phyloP scores from a whole-genome alignment of 2,797 vertebrate species.

The Labroides dimidiatus region DNA sequence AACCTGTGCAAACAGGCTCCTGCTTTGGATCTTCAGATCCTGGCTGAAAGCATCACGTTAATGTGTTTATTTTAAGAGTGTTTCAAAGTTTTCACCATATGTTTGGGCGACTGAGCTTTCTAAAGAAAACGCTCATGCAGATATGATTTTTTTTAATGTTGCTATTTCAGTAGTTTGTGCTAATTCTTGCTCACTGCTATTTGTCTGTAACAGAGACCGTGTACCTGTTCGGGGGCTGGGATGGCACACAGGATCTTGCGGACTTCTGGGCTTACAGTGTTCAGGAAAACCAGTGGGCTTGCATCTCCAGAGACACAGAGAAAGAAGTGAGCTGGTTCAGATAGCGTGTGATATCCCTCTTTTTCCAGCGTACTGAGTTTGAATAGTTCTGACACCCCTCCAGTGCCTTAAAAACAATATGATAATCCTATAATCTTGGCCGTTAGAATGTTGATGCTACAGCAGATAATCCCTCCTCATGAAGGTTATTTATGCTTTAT shows the following conservation, averaged over 20 bases:
- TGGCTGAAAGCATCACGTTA: not conserved
- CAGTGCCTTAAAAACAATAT: too few relatives aligned
- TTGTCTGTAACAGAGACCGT: constrained; percentile 88
- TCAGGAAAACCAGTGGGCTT: constrained; percentile 97
- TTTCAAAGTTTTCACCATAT: not conserved
- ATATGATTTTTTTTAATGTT: not conserved
- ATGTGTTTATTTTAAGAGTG: not conserved
- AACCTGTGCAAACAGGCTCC: too few relatives aligned
- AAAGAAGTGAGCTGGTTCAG: constrained; percentile 88
- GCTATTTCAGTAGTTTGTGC: not conserved
- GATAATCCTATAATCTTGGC: too few relatives aligned
- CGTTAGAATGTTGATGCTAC: too few relatives aligned
- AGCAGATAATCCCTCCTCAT: too few relatives aligned
- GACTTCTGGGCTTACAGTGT: constrained; percentile 99
- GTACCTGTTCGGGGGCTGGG: constrained; percentile 99
- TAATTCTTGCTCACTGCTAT: not conserved
- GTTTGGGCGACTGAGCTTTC: too few relatives aligned
- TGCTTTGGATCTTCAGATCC: not conserved
- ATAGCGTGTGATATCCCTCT: not conserved
- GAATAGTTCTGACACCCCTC: too few relatives aligned
- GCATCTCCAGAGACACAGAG: constrained; percentile 98
- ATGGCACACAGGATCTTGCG: constrained; percentile 97
- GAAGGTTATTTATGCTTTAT: too few relatives aligned
- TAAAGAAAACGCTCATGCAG: not conserved
- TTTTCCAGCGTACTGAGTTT: too few relatives aligned